Percentiles rank a stretch among this genome's conserved stretches.
These are phyloP conservation scores for Tokudaia muenninki DNA, from an alignment of 2,797 vertebrate species.

Conservation along the genomic window DNA sequence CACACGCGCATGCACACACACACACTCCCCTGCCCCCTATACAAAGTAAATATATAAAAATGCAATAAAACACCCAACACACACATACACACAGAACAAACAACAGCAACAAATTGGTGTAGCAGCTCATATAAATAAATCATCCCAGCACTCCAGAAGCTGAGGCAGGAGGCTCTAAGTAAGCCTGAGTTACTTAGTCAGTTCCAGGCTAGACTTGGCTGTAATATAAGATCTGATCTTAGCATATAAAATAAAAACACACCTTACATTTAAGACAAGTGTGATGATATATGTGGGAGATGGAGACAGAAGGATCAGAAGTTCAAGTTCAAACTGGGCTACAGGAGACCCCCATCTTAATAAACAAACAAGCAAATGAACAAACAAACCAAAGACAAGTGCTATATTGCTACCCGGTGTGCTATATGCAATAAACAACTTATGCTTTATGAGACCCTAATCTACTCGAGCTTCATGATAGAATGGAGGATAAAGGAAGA, in stretches of 20 bases:
- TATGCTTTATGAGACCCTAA: background rate
- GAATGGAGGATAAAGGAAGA: background rate
- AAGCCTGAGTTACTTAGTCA: background rate
- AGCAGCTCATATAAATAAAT: background rate
- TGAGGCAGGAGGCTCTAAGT: background rate
- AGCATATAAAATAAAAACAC: background rate
- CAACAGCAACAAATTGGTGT: background rate
- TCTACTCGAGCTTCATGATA: background rate
- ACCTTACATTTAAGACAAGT: background rate
- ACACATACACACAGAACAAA: background rate
- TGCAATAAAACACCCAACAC: background rate
- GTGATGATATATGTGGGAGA: background rate
- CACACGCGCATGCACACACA: background rate
- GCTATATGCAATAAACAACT: background rate
- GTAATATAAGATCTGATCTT: background rate
- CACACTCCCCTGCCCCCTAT: no score
- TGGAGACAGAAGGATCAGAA: background rate
- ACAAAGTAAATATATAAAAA: conserved; percentile 2
- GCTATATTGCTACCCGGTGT: background rate
- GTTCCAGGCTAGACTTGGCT: background rate
- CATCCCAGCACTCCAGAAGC: background rate
- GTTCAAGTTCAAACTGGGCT: background rate
- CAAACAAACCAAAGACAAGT: background rate
- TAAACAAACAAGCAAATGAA: background rate
- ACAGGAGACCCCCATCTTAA: background rate